phyloP scores from a whole-genome alignment of 1,140 invertebrate species.

The Melipona quadrifasciata region DNA sequence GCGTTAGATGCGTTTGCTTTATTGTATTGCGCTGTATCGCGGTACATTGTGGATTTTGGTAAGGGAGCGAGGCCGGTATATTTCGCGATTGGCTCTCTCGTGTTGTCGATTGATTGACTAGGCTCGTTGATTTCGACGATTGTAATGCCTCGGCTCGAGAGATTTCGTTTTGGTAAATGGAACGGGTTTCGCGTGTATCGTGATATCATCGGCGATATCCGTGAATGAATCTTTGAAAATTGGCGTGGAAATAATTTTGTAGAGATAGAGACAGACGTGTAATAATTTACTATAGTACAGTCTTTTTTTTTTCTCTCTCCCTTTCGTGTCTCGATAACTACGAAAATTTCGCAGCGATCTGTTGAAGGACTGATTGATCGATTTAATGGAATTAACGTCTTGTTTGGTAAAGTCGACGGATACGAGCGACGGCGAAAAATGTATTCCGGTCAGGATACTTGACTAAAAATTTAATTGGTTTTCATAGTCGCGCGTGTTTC shows the following conservation, averaged over 20 bases:
- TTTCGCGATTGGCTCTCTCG: conserved; percentile 19
- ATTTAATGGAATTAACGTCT: background rate
- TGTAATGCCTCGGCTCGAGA: background rate
- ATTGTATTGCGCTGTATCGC: background rate
- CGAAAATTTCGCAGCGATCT: background rate
- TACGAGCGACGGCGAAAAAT: background rate
- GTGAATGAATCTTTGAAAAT: background rate
- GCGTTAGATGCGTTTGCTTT: conserved; percentile 1
- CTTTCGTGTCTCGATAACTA: background rate
- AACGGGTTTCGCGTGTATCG: background rate
- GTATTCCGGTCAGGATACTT: background rate
- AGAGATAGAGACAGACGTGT: background rate
- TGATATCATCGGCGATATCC: background rate
- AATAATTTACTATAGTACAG: background rate
- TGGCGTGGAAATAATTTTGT: background rate
- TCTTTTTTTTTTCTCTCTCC: background rate
- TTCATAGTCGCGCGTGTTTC: background rate
- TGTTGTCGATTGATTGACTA: conserved; percentile 2
- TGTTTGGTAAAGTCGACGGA: background rate
- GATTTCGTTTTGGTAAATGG: background rate
- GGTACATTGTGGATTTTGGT: background rate
- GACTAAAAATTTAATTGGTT: background rate
- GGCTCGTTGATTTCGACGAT: background rate
- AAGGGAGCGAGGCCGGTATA: background rate
- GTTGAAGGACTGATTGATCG: background rate